Evolutionary conservation across 2,113 vertebrate genomes (phyloP), one percentile per base, ranked within the genome.

Genomic region (Mionectes macconnelli): DNA sequence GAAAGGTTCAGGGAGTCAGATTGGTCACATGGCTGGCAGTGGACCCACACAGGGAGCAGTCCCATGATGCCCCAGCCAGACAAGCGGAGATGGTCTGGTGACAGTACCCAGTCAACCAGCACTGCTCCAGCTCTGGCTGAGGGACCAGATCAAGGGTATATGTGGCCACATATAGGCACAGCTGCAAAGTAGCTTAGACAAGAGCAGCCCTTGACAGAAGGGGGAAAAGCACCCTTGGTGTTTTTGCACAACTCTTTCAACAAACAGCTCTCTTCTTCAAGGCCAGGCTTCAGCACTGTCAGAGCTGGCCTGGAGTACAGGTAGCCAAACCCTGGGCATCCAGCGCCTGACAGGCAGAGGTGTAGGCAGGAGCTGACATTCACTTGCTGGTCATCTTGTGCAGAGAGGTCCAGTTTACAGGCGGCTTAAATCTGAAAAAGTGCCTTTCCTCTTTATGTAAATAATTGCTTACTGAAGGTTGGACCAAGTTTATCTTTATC

Each of bases 1-100:
- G 1, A 30, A 44, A 56, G 6, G 15, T 23, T 50, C 44, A 42
- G 37, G 30, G n/a, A 70, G 12, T 10, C 0, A 1, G 30, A 2
- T 13, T 52, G 39, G 25, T 30, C 63, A 50, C 27, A 33, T 1
- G 1, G 15, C n/a, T 50, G 18, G 9, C 44, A 40, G 12, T 2
- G 5, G 49, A 64, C n/a, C 28, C 28, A 35, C 30, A 35, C 21
- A 35, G 15, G 28, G 45, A 31, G 19, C 18, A 75, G 12, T 21
- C 21, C 21, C 44, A 10, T 10, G 14, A 28, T 44, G 30, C 5
- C 9, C 35, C 10, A 63, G 37, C 15, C 39, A 63, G 35, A 62
- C 20, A 17, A 40, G 9, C 37, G 75, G 33, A 75, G 14, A 12
- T 52, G 12, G 17, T 40, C 67, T 27, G 4, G 21, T 70, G 63